These are phyloP conservation scores for Vimba vimba DNA, from an alignment of 2,113 vertebrate genomes.

Conservation along the genomic window DNA sequence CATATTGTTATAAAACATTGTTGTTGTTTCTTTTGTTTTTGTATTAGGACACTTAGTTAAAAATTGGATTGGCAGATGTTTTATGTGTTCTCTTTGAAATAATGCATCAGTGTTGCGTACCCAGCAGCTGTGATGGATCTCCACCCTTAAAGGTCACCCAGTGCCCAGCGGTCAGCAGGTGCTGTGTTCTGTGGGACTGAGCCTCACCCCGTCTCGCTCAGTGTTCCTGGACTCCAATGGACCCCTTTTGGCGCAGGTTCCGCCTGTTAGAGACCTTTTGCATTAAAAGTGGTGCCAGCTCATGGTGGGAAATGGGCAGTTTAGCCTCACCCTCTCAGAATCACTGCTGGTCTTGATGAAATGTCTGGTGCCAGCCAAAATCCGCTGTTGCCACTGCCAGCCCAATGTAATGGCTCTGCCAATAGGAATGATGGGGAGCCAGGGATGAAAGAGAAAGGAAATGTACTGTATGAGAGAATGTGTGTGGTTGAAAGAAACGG, in stretches of 20 bases:
- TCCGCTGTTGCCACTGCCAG: conserved; percentile 27
- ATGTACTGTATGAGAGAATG: not conserved
- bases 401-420: conserved; percentile 37
- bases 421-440: conserved; percentile 44
- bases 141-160: conserved; percentile 46
- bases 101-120: conserved; percentile 2
- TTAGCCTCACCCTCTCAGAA: conserved; percentile 52
- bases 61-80: not conserved
- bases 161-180: conserved; percentile 33
- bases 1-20: too few species aligned
- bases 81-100: not conserved
- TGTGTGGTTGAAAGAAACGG: not conserved
- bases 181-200: conserved; percentile 45
- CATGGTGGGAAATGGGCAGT: conserved; percentile 50
- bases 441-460: conserved; percentile 33
- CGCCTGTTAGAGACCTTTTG: conserved; percentile 29
- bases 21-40: too few species aligned
- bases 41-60: not conserved
- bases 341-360: conserved; percentile 48
- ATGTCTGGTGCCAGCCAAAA: conserved; percentile 51
- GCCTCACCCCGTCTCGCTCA: conserved; percentile 10
- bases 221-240: conserved; percentile 42
- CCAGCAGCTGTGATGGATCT: conserved; percentile 43
- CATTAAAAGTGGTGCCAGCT: conserved; percentile 29
- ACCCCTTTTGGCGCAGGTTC: conserved; percentile 40